Percentiles rank a stretch among this genome's conserved stretches.
These are phyloP conservation scores for Tyrophagus putrescentiae DNA, from an alignment of 1,140 invertebrate species.

Conservation along the genomic window DNA sequence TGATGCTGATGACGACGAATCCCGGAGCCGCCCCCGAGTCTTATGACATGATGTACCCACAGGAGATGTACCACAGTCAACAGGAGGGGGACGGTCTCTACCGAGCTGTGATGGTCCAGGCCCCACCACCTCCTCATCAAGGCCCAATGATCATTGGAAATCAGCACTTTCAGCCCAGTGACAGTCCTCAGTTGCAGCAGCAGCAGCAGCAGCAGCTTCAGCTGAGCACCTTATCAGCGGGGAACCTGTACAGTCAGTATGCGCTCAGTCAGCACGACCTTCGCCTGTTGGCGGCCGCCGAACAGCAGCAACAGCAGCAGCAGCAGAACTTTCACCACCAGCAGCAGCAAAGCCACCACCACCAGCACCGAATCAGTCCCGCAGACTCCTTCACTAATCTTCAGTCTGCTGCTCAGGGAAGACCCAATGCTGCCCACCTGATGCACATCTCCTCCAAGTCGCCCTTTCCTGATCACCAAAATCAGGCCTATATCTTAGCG, in stretches of 20 bases:
- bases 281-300: no score
- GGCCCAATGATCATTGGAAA: neutral
- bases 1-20: no score
- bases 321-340: no score
- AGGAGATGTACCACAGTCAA: neutral
- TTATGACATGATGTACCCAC: no score
- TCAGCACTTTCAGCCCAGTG: neutral
- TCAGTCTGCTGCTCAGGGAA: no score
- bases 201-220: neutral
- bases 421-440: no score
- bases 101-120: slow-evolving; percentile 8
- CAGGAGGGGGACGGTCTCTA: neutral
- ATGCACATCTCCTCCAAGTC: no score
- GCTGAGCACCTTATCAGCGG: neutral
- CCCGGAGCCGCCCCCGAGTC: no score
- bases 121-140: no score
- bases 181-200: neutral
- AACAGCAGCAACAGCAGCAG: neutral
- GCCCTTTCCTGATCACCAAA: no score
- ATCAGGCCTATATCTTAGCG: no score
- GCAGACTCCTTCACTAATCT: neutral
- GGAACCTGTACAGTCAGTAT: slow-evolving; percentile 7
- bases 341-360: slow-evolving; percentile 6
- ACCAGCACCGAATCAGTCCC: neutral
- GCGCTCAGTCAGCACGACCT: slow-evolving; percentile 15